Evolutionary conservation across 2,113 vertebrate species (phyloP).

Genomic region (Aspidoscelis tigris): DNA sequence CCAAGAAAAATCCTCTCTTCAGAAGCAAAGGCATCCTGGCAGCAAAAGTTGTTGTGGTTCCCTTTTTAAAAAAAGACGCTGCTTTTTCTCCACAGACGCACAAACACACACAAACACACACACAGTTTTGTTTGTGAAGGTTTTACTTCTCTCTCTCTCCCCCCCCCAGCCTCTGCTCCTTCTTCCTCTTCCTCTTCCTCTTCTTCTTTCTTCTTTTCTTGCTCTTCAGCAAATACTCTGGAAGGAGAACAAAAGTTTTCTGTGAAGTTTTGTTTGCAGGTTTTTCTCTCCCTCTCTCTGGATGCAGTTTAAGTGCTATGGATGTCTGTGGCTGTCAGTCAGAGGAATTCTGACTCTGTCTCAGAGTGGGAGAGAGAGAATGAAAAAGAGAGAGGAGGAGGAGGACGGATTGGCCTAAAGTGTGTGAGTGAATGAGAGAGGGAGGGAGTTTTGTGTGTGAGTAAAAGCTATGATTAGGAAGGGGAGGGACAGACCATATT

Average conservation of each 20-base stretch:
- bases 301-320: conserved; percentile 79
- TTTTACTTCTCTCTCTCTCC: background rate
- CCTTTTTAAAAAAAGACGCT: conserved; percentile 76
- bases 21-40: conserved; percentile 86
- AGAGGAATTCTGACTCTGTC: conserved; percentile 84
- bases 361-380: conserved; percentile 71
- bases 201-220: conserved; percentile 64
- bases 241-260: conserved; percentile 84
- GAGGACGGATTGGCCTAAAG: conserved; percentile 81
- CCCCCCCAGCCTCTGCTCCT: conserved; percentile 26
- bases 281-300: conserved; percentile 77
- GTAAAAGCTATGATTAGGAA: conserved; percentile 82
- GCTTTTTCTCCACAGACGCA: conserved; percentile 71
- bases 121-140: conserved; percentile 66
- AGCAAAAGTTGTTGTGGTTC: conserved; percentile 79
- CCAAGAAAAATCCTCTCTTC: conserved; percentile 81
- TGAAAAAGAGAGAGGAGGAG: conserved; percentile 58
- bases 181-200: conserved; percentile 31
- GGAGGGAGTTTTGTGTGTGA: conserved; percentile 83
- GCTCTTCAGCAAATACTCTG: conserved; percentile 81
- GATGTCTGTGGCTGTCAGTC: conserved; percentile 83
- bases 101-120: conserved; percentile 70
- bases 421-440: conserved; percentile 86
- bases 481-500: conserved; percentile 79
- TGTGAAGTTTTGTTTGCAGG: conserved; percentile 85